Base-by-base conservation (phyloP, 2,888 invertebrate species). In the Eudemis profundana region DNA sequence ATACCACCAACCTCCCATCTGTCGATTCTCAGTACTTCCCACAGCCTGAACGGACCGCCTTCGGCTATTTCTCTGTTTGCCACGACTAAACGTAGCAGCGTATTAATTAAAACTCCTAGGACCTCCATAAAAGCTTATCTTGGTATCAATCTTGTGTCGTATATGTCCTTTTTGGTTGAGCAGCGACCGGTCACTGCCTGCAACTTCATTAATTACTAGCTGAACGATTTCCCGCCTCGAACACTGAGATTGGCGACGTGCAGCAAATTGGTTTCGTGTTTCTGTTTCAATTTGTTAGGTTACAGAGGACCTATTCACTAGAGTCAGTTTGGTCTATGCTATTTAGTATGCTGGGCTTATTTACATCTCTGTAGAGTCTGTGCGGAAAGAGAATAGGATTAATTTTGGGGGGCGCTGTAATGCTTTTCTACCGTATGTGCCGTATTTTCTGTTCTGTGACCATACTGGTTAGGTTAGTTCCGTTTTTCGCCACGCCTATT, bases 251-350 rank as follows among this genome's bases (percentile, higher is more conserved):
- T 56, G 56, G 17, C 38, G 40, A 56, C 40, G 12, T 5, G n/a
- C 17, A 44, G 42, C 56, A 44, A 56, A 56, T 56, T 56, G 29
- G 42, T 56, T 44, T 56, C 14, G n/a, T 44, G 56, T 56, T 56
- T 29, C 42, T 44, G 44, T 40, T 44, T 29, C 42, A 56, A 27
- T 29, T 38, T 14, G 42, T n/a, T 44, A 56, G 27, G 3, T 42
- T 29, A 15, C 44, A 21, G 46, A 21, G 46, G 44, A 12, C 19
- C 21, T n/a, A 2, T 2, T 40, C 12, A 46, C 46, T 49, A 14
- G 27, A 1, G 3, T 10, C 14, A 27, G 27, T 14, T 27, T 27
- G n/a, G n/a, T n/a, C n/a, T n/a, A n/a, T n/a, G n/a, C n/a, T n/a
- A n/a, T n/a, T n/a, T n/a, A n/a, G n/a, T n/a, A n/a, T n/a, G n/a